phyloP scores from a whole-genome alignment of 2,113 vertebrate species.

The Sturnira hondurensis region DNA sequence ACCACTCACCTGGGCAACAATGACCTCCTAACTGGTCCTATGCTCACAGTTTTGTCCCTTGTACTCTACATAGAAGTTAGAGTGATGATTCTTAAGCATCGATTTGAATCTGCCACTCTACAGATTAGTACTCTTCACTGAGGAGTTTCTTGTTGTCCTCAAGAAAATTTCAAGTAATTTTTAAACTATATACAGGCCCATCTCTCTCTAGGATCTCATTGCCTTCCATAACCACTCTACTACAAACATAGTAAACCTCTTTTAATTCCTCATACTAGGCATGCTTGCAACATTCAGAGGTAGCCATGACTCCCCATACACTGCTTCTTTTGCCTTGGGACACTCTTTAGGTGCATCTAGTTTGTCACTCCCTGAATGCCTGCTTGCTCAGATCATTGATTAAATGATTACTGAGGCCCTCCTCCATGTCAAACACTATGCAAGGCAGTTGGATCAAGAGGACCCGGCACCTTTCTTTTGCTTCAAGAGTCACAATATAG shows the following conservation, averaged over 20 bases:
- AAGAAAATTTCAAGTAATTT: not conserved
- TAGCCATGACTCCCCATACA: not conserved
- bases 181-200: not conserved
- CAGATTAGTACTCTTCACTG: not conserved
- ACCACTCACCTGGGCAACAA: not conserved
- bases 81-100: not conserved
- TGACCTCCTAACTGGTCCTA: not conserved
- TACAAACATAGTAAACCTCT: not conserved
- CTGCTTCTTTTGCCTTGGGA: not conserved
- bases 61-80: not conserved
- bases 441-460: not conserved
- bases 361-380: not conserved
- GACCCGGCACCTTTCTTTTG: not conserved
- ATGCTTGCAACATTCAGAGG: not conserved
- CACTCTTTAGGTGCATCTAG: not conserved
- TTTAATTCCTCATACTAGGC: not conserved
- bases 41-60: not conserved
- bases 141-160: not conserved
- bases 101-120: not conserved
- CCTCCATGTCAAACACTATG: not conserved
- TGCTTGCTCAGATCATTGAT: not conserved
- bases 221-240: not conserved
- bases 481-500: not conserved
- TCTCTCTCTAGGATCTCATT: not conserved
- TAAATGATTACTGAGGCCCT: not conserved